Evolutionary conservation across 2,113 vertebrate species (phyloP).

Genomic region (Chaenogobius annularis): DNA sequence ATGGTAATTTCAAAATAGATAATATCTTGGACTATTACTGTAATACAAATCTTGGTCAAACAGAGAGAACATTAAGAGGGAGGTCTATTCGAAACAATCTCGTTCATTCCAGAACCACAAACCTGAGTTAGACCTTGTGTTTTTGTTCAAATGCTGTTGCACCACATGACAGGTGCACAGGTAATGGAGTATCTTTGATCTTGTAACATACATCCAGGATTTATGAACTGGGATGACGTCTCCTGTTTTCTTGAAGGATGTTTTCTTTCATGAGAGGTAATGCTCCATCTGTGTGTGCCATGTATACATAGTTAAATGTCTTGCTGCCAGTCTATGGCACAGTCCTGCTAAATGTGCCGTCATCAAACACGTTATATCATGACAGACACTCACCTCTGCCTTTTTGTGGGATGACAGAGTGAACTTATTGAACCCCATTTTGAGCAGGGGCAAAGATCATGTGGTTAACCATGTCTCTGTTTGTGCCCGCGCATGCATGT

Average conservation of each 20-base stretch:
- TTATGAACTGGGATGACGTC: slow-evolving; percentile 42
- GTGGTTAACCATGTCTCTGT: slow-evolving; percentile 13
- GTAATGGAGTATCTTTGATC: slow-evolving; percentile 1
- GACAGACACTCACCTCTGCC: slow-evolving; percentile 53
- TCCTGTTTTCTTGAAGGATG: slow-evolving; percentile 36
- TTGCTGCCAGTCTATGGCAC: slow-evolving; percentile 35
- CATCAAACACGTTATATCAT: slow-evolving; percentile 38
- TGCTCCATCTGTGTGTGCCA: slow-evolving; percentile 53
- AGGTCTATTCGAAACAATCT: not conserved
- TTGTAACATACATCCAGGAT: slow-evolving; percentile 37
- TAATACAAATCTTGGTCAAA: not conserved
- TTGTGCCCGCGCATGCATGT: slow-evolving; percentile 30
- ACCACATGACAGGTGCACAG: not conserved
- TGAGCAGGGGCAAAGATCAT: slow-evolving; percentile 26
- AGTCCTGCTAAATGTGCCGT: slow-evolving; percentile 36
- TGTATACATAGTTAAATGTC: slow-evolving; percentile 20
- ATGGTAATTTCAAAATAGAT: not conserved
- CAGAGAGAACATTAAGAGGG: not conserved
- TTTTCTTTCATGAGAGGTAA: slow-evolving; percentile 25
- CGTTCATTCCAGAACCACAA: not conserved
- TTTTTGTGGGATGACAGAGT: slow-evolving; percentile 36
- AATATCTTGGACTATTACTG: not conserved
- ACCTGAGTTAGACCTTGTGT: not conserved
- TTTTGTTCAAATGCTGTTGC: not conserved
- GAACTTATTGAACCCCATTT: slow-evolving; percentile 39